Conservation (phyloP, 2,888 invertebrate species). For the Neoaliturus tenellus region DNA sequence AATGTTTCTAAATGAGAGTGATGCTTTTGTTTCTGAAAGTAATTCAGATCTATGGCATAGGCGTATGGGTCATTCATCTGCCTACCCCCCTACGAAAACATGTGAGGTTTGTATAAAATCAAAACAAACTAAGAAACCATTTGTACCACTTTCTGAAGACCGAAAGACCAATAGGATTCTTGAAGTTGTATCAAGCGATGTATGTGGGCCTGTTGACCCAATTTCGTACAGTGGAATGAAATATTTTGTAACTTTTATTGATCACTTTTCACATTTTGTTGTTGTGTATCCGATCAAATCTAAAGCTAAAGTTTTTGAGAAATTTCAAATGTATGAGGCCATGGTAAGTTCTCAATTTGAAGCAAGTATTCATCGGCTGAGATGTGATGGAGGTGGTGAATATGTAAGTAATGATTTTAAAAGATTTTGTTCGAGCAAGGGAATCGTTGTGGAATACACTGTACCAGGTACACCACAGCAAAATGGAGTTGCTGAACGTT, state of each 20-base stretch:
- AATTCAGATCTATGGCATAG: too few relatives aligned
- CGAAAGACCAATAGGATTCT: neutral
- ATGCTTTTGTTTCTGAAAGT: too few relatives aligned
- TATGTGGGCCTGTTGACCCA: neutral
- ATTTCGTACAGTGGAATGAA: neutral
- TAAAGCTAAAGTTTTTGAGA: too few relatives aligned
- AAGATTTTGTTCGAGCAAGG: neutral
- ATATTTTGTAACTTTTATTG: neutral
- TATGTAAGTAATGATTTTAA: too few relatives aligned
- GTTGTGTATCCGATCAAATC: too few relatives aligned
- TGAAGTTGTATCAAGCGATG: neutral
- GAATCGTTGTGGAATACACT: neutral
- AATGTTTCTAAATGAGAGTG: too few relatives aligned
- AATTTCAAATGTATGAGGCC: too few relatives aligned
- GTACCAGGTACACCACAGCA: conserved; percentile 55
- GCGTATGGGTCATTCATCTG: too few relatives aligned
- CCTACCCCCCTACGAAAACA: too few relatives aligned
- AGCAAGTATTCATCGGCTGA: too few relatives aligned
- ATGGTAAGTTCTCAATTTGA: too few relatives aligned
- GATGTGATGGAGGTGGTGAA: too few relatives aligned
- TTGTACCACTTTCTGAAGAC: neutral
- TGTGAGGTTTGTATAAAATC: neutral
- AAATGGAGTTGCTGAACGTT: conserved; percentile 58
- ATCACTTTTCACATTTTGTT: neutral
- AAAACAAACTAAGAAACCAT: neutral